Base-by-base conservation (phyloP, 2,113 vertebrate species). In the Gracilinanus agilis region DNA sequence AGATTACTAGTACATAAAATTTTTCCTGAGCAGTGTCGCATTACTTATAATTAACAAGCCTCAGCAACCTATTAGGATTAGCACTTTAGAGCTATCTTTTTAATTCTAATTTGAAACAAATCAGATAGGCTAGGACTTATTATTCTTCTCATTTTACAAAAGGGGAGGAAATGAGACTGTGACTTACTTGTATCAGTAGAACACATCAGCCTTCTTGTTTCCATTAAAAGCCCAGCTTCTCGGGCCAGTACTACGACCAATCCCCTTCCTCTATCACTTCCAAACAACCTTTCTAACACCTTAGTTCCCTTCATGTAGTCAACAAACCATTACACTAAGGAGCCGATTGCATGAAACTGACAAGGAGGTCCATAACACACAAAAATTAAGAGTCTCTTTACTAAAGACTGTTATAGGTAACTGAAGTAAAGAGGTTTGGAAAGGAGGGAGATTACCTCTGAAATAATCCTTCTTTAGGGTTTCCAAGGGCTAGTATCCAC, bases 41-140 rank as follows among this genome's bases (percentile, higher is more conserved):
- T 67, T 67, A 67, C 29, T 67, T 67, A 9, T 67, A 34, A 58
- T 34, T 34, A 67, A 67, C 11, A 67, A 67, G 58, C 29, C 58
- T 67, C 27, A 67, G 34, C 58, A 67, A 34, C 34, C 3, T 34
- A 67, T 67, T 67, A 67, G 3, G 12, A 67, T 67, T 11, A 67
- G 58, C 58, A 67, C 29, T 90, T 67, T 75, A 49, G 95, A 95
- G 75, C 25, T 54, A 88, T 90, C 21, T 58, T 92, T 61, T 90
- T 49, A 44, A 91, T 53, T 93, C 53, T 89, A 88, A 24, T 54
- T 90, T 54, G 53, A 61, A 94, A 27, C 34, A 40, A 40, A 13
- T 25, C 29, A 4, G 25, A 58, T 58, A 58, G 58, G 12, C 58
- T 67, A 34, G 29, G 27, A 34, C 29, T 67, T 49, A 67, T 67